Conservation (phyloP, 2,113 vertebrate species). For the Lophura nycthemera region DNA sequence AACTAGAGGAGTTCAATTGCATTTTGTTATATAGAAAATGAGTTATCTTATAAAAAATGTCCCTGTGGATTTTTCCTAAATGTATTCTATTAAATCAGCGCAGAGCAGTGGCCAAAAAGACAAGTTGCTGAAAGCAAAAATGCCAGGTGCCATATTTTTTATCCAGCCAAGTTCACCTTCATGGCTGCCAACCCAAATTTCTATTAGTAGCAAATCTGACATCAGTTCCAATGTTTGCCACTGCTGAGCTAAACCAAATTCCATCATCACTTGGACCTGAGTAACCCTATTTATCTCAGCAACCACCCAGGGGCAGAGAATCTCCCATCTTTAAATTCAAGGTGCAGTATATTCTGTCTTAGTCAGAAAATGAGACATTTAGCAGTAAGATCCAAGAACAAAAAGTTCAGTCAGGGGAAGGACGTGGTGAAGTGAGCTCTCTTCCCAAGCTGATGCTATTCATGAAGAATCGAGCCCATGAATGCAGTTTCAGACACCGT, state of each 20-base stretch:
- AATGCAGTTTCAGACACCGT: not conserved
- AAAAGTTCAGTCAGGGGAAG: not conserved
- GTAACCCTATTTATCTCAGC: not conserved
- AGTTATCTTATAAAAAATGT: slow-evolving; percentile 34
- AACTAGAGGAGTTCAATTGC: slow-evolving; percentile 7
- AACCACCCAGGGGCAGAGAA: not conserved
- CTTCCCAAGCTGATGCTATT: not conserved
- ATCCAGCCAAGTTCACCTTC: slow-evolving; percentile 25
- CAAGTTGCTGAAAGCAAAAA: slow-evolving; percentile 19
- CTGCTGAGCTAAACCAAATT: not conserved
- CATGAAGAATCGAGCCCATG: not conserved
- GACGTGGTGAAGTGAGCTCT: not conserved
- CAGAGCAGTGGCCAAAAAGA: slow-evolving; percentile 49
- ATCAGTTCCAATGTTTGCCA: not conserved
- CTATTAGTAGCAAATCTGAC: not conserved
- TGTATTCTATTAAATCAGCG: slow-evolving; percentile 48
- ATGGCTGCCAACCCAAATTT: not conserved
- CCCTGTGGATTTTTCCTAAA: slow-evolving; percentile 1
- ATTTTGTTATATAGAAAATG: slow-evolving; percentile 41
- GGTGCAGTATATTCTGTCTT: not conserved
- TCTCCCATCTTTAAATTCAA: not conserved
- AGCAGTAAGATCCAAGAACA: not conserved
- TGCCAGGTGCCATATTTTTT: slow-evolving; percentile 37
- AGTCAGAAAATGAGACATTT: not conserved
- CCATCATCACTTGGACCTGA: not conserved